Evolutionary conservation across 2,113 vertebrate species (phyloP).

Genomic region (Ceyx melanurus): DNA sequence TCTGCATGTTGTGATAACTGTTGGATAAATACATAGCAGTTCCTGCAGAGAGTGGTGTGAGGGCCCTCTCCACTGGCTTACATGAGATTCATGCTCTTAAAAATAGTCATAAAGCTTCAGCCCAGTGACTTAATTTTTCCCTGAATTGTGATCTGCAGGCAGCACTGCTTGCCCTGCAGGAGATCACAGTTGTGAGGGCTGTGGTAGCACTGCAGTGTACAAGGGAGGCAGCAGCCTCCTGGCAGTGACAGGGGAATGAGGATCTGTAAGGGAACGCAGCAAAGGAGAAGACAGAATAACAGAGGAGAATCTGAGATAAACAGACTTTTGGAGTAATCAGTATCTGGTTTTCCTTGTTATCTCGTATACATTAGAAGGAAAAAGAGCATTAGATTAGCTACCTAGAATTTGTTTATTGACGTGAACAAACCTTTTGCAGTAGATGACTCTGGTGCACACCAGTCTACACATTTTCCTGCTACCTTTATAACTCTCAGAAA

Average conservation of each 20-base stretch:
- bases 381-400: background rate
- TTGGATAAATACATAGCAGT: background rate
- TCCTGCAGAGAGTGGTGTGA: background rate
- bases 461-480: background rate
- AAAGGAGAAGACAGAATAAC: background rate
- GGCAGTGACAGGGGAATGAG: background rate
- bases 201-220: background rate
- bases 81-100: background rate
- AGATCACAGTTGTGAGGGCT: background rate
- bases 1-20: accelerated
- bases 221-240: background rate
- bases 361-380: background rate
- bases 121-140: background rate
- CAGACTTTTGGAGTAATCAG: background rate
- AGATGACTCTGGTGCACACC: background rate
- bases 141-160: background rate
- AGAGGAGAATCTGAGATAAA: background rate
- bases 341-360: background rate
- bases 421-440: background rate
- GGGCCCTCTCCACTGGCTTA: background rate
- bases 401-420: background rate
- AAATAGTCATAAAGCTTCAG: background rate
- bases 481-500: background rate
- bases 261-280: background rate
- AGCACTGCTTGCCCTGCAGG: background rate